These are phyloP conservation scores for Cryptoblepharus egeriae DNA, from an alignment of 2,797 vertebrate species.

Conservation along the genomic window DNA sequence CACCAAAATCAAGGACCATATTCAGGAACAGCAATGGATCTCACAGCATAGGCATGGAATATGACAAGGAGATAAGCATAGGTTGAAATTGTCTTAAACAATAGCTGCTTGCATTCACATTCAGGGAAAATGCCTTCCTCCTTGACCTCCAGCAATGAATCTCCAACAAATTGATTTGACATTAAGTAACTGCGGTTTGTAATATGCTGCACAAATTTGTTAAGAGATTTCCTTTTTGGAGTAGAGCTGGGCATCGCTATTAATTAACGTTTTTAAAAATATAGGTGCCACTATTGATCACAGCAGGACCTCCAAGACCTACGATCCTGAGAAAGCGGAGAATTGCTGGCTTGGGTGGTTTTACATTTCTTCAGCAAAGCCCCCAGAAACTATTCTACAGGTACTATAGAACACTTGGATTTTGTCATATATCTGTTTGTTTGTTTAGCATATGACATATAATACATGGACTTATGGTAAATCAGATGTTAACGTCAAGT, in stretches of 20 bases:
- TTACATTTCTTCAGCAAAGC: slow-evolving; percentile 9
- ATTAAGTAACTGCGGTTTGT: not conserved
- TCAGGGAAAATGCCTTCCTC: not conserved
- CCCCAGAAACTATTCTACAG: slow-evolving; percentile 37
- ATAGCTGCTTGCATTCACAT: not conserved
- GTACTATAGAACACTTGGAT: not conserved
- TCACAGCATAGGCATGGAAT: not conserved
- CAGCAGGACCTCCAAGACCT: slow-evolving; percentile 28
- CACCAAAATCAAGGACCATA: not conserved
- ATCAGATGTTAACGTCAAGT: too few relatives aligned
- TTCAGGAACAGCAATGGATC: not conserved
- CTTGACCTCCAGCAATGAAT: not conserved
- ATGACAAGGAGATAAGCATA: not conserved
- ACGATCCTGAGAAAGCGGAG: not conserved
- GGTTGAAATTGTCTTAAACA: not conserved
- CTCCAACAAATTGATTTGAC: not conserved
- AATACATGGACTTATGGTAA: too few relatives aligned
- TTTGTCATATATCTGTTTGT: too few relatives aligned
- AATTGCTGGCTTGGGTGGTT: slow-evolving; percentile 19
- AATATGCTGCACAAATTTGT: not conserved
- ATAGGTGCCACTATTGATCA: slow-evolving; percentile 39
- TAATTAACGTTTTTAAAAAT: not conserved
- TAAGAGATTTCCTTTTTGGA: not conserved
- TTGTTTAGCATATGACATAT: too few relatives aligned
- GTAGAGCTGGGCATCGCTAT: not conserved